phyloP scores from a whole-genome alignment of 1,140 invertebrate genomes.

The Kradibia gibbosae region DNA sequence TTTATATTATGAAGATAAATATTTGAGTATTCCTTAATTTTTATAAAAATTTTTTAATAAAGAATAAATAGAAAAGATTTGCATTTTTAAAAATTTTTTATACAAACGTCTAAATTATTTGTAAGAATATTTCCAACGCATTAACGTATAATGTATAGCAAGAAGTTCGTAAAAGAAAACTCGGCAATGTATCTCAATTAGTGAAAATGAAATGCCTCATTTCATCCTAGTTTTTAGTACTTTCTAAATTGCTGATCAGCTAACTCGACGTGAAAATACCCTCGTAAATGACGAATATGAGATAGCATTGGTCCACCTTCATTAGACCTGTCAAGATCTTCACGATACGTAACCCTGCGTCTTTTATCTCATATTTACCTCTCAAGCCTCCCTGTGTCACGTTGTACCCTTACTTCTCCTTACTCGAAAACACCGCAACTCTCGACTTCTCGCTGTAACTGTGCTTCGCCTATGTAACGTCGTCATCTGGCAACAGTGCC shows the following conservation, averaged over 20 bases:
- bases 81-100: no score
- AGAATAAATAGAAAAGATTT: neutral
- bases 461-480: constrained; percentile 33
- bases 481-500: no score
- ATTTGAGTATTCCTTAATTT: neutral
- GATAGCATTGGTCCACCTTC: constrained; percentile 4
- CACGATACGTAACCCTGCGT: constrained; percentile 27
- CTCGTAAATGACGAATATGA: constrained; percentile 9
- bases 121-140: neutral
- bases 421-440: neutral
- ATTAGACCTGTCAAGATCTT: constrained; percentile 39
- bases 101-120: neutral
- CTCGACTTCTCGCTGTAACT: constrained; percentile 12
- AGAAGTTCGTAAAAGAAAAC: neutral
- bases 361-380: constrained; percentile 29
- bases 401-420: constrained; percentile 1
- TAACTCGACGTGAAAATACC: constrained; percentile 11
- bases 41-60: neutral
- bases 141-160: neutral
- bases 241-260: constrained; percentile 4
- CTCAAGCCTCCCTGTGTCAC: neutral
- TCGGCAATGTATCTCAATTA: neutral
- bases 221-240: neutral
- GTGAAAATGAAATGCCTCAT: neutral
- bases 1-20: neutral